A percentile compares a stretch with the other conserved stretches of the same genome.
These are phyloP conservation scores for Apeltes quadracus DNA, from an alignment of 2,113 vertebrate genomes.

Conservation along the genomic window DNA sequence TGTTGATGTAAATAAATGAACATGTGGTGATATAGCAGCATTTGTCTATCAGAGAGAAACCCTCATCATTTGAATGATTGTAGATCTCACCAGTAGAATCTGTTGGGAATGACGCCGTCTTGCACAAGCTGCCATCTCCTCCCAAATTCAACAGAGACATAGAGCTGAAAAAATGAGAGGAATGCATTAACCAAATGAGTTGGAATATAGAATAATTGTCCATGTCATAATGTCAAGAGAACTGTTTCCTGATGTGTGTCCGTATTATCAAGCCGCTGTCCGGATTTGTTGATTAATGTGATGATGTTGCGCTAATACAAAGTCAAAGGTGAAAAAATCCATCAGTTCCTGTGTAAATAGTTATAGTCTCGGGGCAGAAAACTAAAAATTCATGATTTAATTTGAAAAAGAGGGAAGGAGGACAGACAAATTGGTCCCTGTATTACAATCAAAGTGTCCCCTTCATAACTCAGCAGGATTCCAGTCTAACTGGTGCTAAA, in stretches of 20 bases:
- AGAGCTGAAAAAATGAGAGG: constrained; percentile 81
- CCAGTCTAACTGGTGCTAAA: constrained; percentile 21
- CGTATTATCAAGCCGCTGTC: constrained; percentile 48
- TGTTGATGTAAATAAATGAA: constrained; percentile 28
- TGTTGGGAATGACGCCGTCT: constrained; percentile 89
- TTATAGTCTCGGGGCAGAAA: background rate
- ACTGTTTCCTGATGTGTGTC: constrained; percentile 38
- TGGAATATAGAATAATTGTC: constrained; percentile 25
- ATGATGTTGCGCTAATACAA: constrained; percentile 1
- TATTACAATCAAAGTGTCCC: constrained; percentile 30
- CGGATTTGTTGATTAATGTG: constrained; percentile 21
- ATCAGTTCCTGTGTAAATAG: constrained; percentile 3
- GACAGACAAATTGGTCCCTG: background rate
- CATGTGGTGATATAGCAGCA: background rate
- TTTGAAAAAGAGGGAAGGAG: constrained; percentile 5
- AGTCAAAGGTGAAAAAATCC: constrained; percentile 1
- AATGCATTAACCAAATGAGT: constrained; percentile 45
- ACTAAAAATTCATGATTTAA: background rate
- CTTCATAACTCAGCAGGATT: constrained; percentile 30
- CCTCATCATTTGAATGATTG: constrained; percentile 20
- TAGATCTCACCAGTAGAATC: constrained; percentile 93
- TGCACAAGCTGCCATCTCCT: constrained; percentile 94
- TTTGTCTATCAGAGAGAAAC: background rate
- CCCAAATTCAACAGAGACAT: constrained; percentile 93
- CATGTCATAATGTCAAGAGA: constrained; percentile 18